phyloP scores from a whole-genome alignment of 1,140 invertebrate genomes.

The Lepidurus couesii region DNA sequence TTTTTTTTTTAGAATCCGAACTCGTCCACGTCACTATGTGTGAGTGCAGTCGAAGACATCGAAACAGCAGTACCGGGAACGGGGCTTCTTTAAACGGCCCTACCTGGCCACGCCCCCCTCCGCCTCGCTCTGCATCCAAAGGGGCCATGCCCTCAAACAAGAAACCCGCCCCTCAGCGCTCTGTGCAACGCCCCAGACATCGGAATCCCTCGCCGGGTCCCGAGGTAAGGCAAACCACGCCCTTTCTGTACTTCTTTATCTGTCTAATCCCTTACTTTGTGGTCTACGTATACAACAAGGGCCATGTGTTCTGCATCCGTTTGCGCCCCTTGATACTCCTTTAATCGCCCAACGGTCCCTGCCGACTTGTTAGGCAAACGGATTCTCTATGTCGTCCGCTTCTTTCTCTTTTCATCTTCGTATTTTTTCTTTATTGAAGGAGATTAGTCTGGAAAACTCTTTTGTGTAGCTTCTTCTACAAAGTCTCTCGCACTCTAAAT shows the following conservation, averaged over 20 bases:
- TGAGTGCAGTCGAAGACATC: constrained; percentile 1
- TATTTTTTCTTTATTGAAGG: too few relatives aligned
- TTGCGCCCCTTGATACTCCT: background rate
- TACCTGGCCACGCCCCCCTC: constrained; percentile 6
- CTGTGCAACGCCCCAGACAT: background rate
- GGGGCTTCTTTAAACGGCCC: background rate
- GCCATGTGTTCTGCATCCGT: background rate
- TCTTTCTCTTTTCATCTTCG: background rate
- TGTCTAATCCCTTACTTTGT: background rate
- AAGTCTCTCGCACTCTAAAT: background rate
- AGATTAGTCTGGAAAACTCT: background rate
- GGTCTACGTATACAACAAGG: background rate
- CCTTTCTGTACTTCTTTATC: background rate
- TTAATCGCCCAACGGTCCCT: background rate
- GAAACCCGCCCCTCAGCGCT: constrained; percentile 12
- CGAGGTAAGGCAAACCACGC: background rate
- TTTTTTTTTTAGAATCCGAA: background rate
- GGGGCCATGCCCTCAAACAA: background rate
- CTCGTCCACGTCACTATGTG: background rate
- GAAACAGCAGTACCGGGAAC: background rate
- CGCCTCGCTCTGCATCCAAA: background rate
- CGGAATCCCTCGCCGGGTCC: background rate
- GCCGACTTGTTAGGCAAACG: constrained; percentile 13
- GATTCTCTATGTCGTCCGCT: background rate
- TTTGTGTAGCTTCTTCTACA: background rate